A percentile compares a stretch with the other conserved stretches of the same genome.
These are phyloP conservation scores for Camptogramma bilineatum DNA, from an alignment of 2,888 invertebrate species.

Conservation along the genomic window DNA sequence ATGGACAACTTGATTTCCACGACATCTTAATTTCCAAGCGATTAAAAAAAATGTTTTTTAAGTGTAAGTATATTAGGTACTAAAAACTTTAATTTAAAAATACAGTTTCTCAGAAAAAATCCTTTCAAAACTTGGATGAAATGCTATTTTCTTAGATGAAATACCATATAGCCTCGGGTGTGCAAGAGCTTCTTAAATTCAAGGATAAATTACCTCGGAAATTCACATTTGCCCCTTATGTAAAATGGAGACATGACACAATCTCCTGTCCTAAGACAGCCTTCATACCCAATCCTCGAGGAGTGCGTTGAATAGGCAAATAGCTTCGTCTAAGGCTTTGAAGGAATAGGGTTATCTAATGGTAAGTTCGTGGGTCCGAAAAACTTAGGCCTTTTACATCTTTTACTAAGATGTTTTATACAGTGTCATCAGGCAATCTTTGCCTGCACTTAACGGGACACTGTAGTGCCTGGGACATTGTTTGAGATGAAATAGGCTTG, in stretches of 20 bases:
- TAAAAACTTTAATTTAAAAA: no score
- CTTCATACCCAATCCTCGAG: slow-evolving; percentile 8
- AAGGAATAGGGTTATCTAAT: neutral
- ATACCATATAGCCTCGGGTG: neutral
- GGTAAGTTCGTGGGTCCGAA: neutral
- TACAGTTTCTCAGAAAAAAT: no score
- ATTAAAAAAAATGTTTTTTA: no score
- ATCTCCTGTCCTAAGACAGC: slow-evolving; percentile 8
- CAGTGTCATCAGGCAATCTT: no score
- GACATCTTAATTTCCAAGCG: neutral
- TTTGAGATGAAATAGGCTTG: no score
- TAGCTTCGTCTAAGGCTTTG: slow-evolving; percentile 9
- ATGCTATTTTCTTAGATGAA: no score
- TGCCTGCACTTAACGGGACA: no score
- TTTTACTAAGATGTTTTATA: no score
- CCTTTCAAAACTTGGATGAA: no score
- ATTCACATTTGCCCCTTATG: slow-evolving; percentile 21
- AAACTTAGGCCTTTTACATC: no score
- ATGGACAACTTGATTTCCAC: neutral
- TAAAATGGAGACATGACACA: slow-evolving; percentile 18
- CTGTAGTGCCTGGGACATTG: no score
- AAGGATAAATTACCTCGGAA: slow-evolving; percentile 19
- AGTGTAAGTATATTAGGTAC: no score
- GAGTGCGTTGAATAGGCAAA: slow-evolving; percentile 29
- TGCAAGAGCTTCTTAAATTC: slow-evolving; percentile 1